Conservation (phyloP, 2,797 vertebrate genomes). For the Spheniscus humboldti region DNA sequence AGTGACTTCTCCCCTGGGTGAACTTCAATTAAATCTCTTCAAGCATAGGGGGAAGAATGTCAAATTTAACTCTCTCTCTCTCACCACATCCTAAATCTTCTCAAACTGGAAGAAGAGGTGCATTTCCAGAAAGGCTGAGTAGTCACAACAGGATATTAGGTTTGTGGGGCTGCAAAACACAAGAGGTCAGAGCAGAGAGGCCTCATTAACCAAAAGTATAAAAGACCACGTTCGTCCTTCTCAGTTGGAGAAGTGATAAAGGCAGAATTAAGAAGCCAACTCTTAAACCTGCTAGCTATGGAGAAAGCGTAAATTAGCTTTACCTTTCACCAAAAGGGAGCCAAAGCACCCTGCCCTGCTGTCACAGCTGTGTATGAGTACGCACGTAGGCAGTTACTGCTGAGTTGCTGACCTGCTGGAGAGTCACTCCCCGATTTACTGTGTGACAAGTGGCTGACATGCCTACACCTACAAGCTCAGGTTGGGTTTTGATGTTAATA, state of each 20-base stretch:
- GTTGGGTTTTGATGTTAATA: neutral
- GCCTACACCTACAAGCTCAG: neutral
- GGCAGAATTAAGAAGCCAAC: neutral
- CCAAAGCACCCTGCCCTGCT: neutral
- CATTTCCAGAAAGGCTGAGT: conserved; percentile 16
- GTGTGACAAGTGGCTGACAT: neutral
- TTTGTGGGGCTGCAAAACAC: conserved; percentile 10
- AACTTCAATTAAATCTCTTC: conserved; percentile 34
- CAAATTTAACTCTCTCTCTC: conserved; percentile 6
- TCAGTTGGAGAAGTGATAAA: neutral
- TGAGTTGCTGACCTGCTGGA: neutral
- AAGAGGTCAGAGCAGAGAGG: neutral
- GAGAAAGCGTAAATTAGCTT: neutral
- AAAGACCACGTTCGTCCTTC: neutral
- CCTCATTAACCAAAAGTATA: conserved; percentile 4
- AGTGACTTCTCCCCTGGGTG: conserved; percentile 32
- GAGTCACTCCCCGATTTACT: neutral
- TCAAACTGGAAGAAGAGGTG: conserved; percentile 16
- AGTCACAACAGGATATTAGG: conserved; percentile 19
- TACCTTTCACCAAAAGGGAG: neutral
- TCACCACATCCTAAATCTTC: conserved; percentile 25
- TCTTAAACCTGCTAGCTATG: neutral
- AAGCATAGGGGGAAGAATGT: neutral
- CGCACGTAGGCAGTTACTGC: neutral
- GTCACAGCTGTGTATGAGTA: neutral